Evolutionary conservation across 2,113 vertebrate species (phyloP).

Genomic region (Heteronetta atricapilla): DNA sequence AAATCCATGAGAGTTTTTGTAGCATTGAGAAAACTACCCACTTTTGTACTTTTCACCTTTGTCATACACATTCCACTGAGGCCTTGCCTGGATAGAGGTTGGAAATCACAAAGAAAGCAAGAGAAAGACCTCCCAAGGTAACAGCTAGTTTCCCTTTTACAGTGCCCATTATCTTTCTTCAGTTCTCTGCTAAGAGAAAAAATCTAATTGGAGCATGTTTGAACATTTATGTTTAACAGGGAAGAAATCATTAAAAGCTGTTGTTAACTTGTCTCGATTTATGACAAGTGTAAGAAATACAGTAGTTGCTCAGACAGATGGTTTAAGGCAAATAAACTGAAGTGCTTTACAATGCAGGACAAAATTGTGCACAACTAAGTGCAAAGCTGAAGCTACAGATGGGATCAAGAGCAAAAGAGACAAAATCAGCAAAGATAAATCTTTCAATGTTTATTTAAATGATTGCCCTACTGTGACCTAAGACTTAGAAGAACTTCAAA

Average conservation of each 20-base stretch:
- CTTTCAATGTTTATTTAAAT: neutral
- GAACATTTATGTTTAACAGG: neutral
- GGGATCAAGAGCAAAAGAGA: neutral
- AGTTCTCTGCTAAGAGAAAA: neutral
- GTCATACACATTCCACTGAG: neutral
- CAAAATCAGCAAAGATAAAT: neutral
- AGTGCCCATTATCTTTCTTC: neutral
- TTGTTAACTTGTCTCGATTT: neutral
- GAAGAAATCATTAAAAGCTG: neutral
- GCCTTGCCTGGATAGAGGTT: neutral
- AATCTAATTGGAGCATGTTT: neutral
- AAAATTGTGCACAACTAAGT: neutral
- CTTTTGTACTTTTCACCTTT: neutral
- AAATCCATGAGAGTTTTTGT: neutral
- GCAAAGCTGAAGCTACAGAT: neutral
- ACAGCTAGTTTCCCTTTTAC: neutral
- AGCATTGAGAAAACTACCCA: neutral
- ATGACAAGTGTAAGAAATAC: neutral
- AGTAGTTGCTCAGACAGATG: neutral
- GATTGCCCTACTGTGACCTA: neutral
- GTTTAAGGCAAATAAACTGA: neutral
- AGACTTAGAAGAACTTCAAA: neutral
- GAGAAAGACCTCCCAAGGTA: neutral
- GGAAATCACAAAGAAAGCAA: neutral
- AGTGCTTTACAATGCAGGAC: neutral